A percentile compares a stretch with the other conserved stretches of the same genome.
Conservation (phyloP, 1,140 invertebrate genomes). For the Pentalonia nigronervosa region DNA sequence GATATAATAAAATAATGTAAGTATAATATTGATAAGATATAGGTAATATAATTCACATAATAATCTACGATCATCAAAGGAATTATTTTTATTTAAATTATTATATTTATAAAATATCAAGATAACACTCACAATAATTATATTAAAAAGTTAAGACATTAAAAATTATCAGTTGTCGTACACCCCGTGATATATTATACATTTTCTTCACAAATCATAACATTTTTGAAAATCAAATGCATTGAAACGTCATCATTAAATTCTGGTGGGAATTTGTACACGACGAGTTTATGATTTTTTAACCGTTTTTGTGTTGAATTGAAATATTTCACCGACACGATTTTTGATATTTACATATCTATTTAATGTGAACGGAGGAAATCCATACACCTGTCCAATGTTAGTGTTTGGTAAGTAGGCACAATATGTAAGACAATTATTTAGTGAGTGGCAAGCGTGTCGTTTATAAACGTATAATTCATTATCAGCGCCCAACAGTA, state of each 20-base stretch:
- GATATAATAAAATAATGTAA: neutral
- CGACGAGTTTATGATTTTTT: neutral
- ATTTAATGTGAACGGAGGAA: neutral
- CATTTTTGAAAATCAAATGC: neutral
- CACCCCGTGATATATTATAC: neutral
- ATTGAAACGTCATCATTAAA: neutral
- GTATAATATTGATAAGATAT: neutral
- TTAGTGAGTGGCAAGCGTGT: neutral
- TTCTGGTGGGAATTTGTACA: neutral
- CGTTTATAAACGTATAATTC: neutral
- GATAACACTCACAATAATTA: neutral
- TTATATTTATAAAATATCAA: neutral
- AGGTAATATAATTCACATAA: neutral
- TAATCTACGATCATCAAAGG: neutral
- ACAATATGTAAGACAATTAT: neutral
- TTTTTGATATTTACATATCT: neutral
- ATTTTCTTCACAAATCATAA: neutral
- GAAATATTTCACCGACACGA: neutral
- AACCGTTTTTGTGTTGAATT: no score
- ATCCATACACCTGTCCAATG: neutral
- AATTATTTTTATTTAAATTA: neutral
- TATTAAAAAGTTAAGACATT: neutral
- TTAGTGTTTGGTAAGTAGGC: neutral
- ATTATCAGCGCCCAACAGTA: no score
- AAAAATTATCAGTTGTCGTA: neutral